These are phyloP conservation scores for Pocota personata DNA, from an alignment of 2,888 invertebrate genomes.

Conservation along the genomic window DNA sequence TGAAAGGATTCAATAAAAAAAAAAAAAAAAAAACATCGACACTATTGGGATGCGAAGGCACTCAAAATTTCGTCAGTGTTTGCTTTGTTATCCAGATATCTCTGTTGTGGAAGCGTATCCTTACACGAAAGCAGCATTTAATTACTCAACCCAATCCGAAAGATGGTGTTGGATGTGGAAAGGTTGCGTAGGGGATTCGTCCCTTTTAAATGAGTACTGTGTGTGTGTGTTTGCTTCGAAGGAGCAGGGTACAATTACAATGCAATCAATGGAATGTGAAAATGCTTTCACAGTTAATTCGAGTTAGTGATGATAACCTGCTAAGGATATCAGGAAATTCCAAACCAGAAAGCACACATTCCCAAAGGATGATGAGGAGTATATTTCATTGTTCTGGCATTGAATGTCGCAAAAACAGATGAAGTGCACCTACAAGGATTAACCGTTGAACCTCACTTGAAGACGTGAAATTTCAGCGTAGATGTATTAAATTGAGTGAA, in stretches of 20 bases:
- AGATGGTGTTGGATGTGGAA: neutral
- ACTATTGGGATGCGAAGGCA: conserved; percentile 51
- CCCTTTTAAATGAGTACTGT: neutral
- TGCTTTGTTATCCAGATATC: conserved; percentile 65
- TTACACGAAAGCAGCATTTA: conserved; percentile 59
- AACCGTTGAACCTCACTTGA: neutral
- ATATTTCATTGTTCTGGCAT: neutral
- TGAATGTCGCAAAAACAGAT: no score
- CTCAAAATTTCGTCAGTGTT: conserved; percentile 58
- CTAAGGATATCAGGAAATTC: neutral
- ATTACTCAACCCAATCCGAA: conserved; percentile 51
- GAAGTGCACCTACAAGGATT: neutral
- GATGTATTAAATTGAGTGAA: neutral
- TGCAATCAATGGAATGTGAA: conserved; percentile 20
- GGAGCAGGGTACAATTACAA: neutral
- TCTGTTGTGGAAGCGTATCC: conserved; percentile 45
- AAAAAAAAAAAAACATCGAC: conserved; percentile 12
- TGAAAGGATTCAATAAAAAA: conserved; percentile 34
- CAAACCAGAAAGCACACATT: neutral
- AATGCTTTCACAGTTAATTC: conserved; percentile 31
- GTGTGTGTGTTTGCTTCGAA: neutral
- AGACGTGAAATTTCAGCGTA: neutral
- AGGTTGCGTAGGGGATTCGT: neutral
- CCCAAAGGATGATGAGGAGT: neutral
- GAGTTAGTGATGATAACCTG: conserved; percentile 16